Evolutionary conservation across 2,888 invertebrate species (phyloP).

Genomic region (Chrysodeixis includens): DNA sequence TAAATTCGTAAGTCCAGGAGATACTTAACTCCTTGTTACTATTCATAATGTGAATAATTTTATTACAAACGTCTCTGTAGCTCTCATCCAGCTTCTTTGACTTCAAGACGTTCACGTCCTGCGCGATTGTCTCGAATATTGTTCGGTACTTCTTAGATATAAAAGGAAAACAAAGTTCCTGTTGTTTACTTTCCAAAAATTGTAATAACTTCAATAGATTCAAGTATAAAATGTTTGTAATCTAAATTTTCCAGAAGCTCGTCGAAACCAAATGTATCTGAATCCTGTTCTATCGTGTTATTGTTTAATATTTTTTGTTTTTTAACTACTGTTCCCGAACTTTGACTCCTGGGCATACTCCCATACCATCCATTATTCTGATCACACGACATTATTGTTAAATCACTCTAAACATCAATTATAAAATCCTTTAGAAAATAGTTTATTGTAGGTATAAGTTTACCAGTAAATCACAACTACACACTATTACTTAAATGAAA

Average conservation of each 20-base stretch:
- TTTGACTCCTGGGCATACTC: background rate
- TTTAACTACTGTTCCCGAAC: background rate
- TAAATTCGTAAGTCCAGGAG: conserved; percentile 40
- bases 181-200: conserved; percentile 48
- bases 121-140: conserved; percentile 56
- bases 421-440: background rate
- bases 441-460: background rate
- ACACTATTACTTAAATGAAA: background rate
- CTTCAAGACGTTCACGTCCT: conserved; percentile 48
- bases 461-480: background rate
- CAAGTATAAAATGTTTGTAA: background rate
- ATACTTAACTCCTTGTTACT: conserved; percentile 45
- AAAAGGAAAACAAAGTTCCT: conserved; percentile 53
- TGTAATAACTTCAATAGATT: conserved; percentile 13
- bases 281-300: background rate
- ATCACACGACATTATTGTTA: background rate
- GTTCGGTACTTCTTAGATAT: conserved; percentile 49
- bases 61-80: conserved; percentile 32
- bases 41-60: conserved; percentile 53
- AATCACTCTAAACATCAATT: background rate
- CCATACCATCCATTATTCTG: background rate
- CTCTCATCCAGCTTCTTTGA: conserved; percentile 31
- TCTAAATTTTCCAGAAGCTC: conserved; percentile 19
- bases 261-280: background rate
- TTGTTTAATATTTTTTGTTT: background rate